Base-by-base conservation (phyloP, 2,113 vertebrate genomes). In the Sturnus vulgaris region DNA sequence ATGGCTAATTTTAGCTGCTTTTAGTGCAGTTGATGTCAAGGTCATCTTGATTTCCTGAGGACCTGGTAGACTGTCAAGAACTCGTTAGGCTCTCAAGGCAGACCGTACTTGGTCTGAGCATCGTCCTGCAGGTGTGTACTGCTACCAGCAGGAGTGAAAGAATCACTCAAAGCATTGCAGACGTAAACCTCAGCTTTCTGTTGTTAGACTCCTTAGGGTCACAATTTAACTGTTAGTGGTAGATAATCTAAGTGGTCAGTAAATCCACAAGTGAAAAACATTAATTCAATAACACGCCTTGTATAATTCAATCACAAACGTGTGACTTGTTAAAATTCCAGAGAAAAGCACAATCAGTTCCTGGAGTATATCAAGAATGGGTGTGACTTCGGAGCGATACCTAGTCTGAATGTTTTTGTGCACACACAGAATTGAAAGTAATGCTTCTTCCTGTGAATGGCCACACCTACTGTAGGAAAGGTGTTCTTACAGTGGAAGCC, bases 1-100 rank as follows among this genome's bases (percentile, higher is more conserved):
- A 77, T 88, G 37, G 55, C 55, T 95, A 86, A 95, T 92, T 94
- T 88, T 93, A 93, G 72, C 72, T 70, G 64, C 60, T 83, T 92
- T 90, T 42, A 42, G 31, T 72, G 53, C 23, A 35, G n/a, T 24
- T 83, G 66, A 80, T 83, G 35, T 81, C 64, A 86, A 90, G 79
- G 90, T 94, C 78, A 70, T 88, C 44, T 52, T 60, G 59, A 63
- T 90, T 92, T 92, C 21, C 39, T 17, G 31, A 55, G 22, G 64
- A 69, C 63, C 49, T 80, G 19, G 47, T 37, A 68, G 61, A 53
- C 22, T 22, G 61, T 46, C 50, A 89, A 46, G 55, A 82, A 46
- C 27, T 50, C 53, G 44, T 53, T 77, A 12, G 1, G 17, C 27
- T 91, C 6, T 76, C 3, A 3, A 44, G 73, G 50, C 18, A 27